Evolutionary conservation across 2,888 invertebrate species (phyloP), one percentile per base, ranked within the genome.

Genomic region (Melangyna quadrimaculata): DNA sequence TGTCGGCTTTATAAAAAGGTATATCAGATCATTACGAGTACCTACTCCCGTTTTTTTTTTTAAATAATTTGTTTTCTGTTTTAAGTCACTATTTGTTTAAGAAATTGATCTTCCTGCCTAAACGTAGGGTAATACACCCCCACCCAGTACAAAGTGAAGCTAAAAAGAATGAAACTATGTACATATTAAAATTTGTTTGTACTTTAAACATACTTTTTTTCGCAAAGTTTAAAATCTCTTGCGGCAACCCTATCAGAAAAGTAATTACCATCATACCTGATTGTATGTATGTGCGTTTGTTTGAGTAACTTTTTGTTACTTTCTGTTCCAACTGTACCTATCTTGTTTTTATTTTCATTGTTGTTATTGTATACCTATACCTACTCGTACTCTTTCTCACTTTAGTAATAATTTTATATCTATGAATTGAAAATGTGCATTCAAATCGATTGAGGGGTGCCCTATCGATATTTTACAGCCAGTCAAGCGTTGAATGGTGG

Each of bases 181-280:
- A n/a, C n/a, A n/a, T n/a, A n/a, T n/a, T n/a, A n/a, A n/a, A n/a
- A n/a, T n/a, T n/a, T n/a, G n/a, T n/a, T n/a, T n/a, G n/a, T n/a
- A n/a, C n/a, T n/a, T n/a, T n/a, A n/a, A n/a, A n/a, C n/a, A 45
- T 48, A 17, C 3, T 24, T 24, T 24, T n/a, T n/a, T 27, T 17
- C 5, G 3, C 14, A 24, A 48, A 24, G 2, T 24, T 8, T 3
- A 51, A 27, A 51, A 7, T 27, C 3, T 1, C 2, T n/a, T 1
- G 1, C 3, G 59, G 59, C 37, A 59, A 59, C 59, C 35, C 59
- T 59, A 4, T 3, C 8, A 0, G 2, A 14, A 35, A 22, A 35
- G 6, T 19, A 37, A 59, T 29, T 59, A 59, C 37, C 59, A 59
- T 59, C 59, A 59, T 59, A 59, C 59, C 59, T 59, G 37, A 59